Evolutionary conservation across 2,113 vertebrate genomes (phyloP), one percentile per base, ranked within the genome.

Genomic region (Halichoeres trimaculatus): DNA sequence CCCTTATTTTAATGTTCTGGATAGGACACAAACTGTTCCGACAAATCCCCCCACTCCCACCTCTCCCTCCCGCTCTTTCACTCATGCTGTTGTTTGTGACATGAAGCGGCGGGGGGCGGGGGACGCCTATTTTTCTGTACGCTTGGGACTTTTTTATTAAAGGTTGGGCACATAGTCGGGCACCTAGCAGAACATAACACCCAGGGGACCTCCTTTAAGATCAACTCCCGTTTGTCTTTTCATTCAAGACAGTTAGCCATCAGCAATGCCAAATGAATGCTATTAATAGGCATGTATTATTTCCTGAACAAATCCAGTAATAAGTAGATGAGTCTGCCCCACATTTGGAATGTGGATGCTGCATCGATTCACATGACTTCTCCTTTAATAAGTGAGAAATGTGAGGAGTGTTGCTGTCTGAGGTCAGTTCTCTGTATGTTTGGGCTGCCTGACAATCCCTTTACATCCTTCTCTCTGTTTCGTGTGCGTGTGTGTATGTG

Each of bases 361-460:
- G 62, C 73, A 47, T 63, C 23, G 54, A 59, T 72, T 84, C 56
- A 52, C 58, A 57, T 69, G 20, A 62, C 62, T 74, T 63, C 17
- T 75, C 69, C 45, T 70, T 74, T 72, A 59, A 61, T 50, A 68
- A 24, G 64, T 65, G 65, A 70, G 80, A 79, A 77, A 70, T 10
- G 7, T 66, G 23, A 56, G 19, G 17, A 48, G 70, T 76, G 64
- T 74, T 41, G 7, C 48, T 83, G 66, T 82, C 76, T 75, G 77
- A 85, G 84, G 83, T 87, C 81, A 65, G 78, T 70, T 77, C n/a
- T 67, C 76, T 77, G 78, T 76, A 54, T 54, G 59, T 85, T 69
- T 71, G 74, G 79, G 82, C 84, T 79, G 78, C 86, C 85, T 81
- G 88, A 91, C 88, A 84, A 88, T 89, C 80, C 79, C 81, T 80